Evolutionary conservation across 2,113 vertebrate species (phyloP).

Genomic region (Pseudorectes ferrugineus): DNA sequence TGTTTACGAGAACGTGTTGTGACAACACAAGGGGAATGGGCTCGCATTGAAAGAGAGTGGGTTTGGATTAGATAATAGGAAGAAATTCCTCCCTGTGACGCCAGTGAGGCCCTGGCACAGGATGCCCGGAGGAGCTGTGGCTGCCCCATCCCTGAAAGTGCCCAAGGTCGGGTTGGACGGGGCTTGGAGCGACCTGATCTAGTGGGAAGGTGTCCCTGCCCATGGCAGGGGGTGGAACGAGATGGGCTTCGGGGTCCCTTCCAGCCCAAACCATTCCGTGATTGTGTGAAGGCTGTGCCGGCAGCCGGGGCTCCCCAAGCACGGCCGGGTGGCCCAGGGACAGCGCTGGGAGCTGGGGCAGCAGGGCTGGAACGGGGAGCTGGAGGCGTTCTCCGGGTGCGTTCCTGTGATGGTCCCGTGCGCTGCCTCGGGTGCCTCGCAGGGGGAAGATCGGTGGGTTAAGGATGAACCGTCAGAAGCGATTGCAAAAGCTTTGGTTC

Average conservation of each 20-base stretch:
- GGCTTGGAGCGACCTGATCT: fast-evolving
- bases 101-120: not conserved
- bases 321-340: not conserved
- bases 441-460: fast-evolving
- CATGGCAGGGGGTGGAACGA: not conserved
- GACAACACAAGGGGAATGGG: not conserved
- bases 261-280: fast-evolving
- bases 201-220: not conserved
- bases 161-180: not conserved
- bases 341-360: not conserved
- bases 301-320: fast-evolving
- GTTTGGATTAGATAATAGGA: not conserved
- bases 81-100: not conserved
- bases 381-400: fast-evolving
- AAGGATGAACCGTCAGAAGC: fast-evolving
- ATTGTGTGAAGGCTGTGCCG: fast-evolving
- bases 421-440: fast-evolving
- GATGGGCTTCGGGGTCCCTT: not conserved
- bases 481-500: fast-evolving
- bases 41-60: fast-evolving
- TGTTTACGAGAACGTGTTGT: not conserved
- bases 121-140: fast-evolving
- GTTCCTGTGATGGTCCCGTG: fast-evolving
- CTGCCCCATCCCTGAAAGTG: not conserved
- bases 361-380: not conserved